Conservation (phyloP, 2,888 invertebrate genomes). For the Cephus spinipes region DNA sequence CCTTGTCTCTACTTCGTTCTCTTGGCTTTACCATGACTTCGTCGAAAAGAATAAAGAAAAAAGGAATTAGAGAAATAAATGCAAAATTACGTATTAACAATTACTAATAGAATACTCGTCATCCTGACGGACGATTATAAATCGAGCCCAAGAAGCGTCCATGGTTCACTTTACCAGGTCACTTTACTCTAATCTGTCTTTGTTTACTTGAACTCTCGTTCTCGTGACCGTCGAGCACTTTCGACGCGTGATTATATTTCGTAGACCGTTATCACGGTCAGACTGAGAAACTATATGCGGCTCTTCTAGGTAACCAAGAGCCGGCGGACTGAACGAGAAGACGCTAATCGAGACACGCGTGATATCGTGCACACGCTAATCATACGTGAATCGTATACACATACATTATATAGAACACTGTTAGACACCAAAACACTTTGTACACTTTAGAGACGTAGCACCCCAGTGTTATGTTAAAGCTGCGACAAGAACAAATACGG, state of each 20-base stretch:
- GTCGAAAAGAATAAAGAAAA: neutral
- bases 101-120: neutral
- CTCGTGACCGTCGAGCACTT: neutral
- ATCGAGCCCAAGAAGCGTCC: neutral
- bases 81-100: neutral
- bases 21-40: neutral
- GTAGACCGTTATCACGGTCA: neutral
- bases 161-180: neutral
- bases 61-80: neutral
- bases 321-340: conserved; percentile 17
- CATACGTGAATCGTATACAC: neutral
- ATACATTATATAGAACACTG: neutral
- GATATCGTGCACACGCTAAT: neutral
- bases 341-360: conserved; percentile 2
- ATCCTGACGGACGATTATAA: neutral
- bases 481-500: neutral
- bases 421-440: neutral
- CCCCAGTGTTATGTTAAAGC: neutral
- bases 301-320: conserved; percentile 13
- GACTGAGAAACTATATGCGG: neutral
- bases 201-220: neutral
- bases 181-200: neutral
- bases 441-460: neutral
- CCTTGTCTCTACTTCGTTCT: neutral
- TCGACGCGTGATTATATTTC: conserved; percentile 3